Evolutionary conservation across 2,797 vertebrate genomes (phyloP).

Genomic region (Lutjanus campechanus): DNA sequence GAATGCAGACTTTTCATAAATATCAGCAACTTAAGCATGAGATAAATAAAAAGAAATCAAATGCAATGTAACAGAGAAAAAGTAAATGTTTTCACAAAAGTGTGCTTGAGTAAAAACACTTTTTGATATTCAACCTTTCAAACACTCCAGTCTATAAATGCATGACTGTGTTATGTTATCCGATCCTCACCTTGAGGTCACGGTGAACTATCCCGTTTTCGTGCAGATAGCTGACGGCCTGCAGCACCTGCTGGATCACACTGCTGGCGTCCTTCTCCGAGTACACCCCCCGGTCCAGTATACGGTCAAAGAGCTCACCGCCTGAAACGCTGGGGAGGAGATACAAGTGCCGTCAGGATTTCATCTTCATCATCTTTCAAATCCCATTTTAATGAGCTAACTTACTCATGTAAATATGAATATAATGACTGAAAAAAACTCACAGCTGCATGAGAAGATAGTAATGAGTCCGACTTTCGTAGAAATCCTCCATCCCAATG

Average conservation of each 20-base stretch:
- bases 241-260: slow-evolving; percentile 95
- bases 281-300: slow-evolving; percentile 96
- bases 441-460: slow-evolving; percentile 98
- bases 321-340: slow-evolving; percentile 89
- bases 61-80: neutral
- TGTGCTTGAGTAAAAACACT: neutral
- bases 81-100: neutral
- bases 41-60: neutral
- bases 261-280: slow-evolving; percentile 96
- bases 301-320: slow-evolving; percentile 98
- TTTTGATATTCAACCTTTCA: neutral
- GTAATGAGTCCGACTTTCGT: slow-evolving; percentile 94
- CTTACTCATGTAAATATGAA: neutral
- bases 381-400: neutral
- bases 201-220: slow-evolving; percentile 94
- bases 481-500: slow-evolving; percentile 95
- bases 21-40: neutral
- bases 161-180: neutral
- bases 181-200: slow-evolving; percentile 91
- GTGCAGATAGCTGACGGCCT: slow-evolving; percentile 94
- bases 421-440: slow-evolving; percentile 72
- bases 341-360: neutral
- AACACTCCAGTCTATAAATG: neutral
- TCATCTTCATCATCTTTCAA: no score
- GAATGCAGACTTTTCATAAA: neutral